Evolutionary conservation across 2,113 vertebrate genomes (phyloP).

Genomic region (Petromus typicus): DNA sequence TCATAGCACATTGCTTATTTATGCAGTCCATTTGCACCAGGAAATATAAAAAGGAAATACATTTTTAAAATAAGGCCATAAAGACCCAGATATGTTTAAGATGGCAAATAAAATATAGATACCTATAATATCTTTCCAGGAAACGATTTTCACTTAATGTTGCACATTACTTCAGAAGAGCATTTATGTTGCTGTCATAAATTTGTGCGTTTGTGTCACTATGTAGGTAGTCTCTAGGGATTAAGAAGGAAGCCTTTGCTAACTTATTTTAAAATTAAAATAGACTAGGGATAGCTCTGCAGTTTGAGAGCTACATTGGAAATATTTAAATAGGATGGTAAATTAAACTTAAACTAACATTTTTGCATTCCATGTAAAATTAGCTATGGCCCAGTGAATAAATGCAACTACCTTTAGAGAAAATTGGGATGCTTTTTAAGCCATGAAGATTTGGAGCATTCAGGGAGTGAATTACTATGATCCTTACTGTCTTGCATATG

Average conservation of each 20-base stretch:
- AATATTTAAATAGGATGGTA: conserved; percentile 84
- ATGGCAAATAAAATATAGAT: conserved; percentile 93
- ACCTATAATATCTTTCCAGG: conserved; percentile 89
- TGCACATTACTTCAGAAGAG: conserved; percentile 89
- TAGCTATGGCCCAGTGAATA: conserved; percentile 88
- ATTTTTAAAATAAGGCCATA: conserved; percentile 92
- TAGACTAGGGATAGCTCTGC: conserved; percentile 86
- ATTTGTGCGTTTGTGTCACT: conserved; percentile 88
- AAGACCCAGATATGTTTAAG: conserved; percentile 92
- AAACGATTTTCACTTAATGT: conserved; percentile 91
- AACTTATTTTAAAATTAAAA: conserved; percentile 93
- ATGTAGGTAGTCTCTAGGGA: conserved; percentile 88
- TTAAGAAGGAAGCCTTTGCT: conserved; percentile 89
- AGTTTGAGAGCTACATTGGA: conserved; percentile 86
- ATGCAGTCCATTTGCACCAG: conserved; percentile 94
- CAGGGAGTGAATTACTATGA: conserved; percentile 84
- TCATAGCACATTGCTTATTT: conserved; percentile 95
- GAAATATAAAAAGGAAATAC: conserved; percentile 93
- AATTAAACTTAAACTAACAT: conserved; percentile 88
- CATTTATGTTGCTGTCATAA: conserved; percentile 89
- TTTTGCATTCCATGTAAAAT: conserved; percentile 90
- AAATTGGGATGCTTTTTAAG: conserved; percentile 90
- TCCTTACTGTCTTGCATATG: conserved; percentile 84
- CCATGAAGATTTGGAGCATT: conserved; percentile 87
- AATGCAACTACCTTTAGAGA: conserved; percentile 86